Conservation (phyloP, 2,113 vertebrate genomes). For the Condylura cristata region DNA sequence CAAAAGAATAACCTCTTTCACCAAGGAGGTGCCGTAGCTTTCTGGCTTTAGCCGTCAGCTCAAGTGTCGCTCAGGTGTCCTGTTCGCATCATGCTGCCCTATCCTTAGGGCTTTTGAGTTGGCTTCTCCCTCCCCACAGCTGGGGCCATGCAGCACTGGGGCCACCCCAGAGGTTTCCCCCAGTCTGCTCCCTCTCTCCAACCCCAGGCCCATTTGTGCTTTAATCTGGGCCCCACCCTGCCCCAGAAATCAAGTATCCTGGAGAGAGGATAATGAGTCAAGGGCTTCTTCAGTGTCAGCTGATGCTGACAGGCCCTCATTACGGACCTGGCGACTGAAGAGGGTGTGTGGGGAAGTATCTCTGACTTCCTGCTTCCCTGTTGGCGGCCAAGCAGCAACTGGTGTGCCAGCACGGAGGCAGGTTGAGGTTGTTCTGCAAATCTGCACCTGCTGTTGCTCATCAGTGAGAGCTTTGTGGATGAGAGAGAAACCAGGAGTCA, state of each 20-base stretch:
- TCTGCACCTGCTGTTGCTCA: not conserved
- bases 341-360: not conserved
- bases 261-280: not conserved
- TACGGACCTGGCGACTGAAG: rapidly evolving
- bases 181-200: too few relatives aligned
- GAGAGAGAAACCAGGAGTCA: not conserved
- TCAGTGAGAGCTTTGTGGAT: not conserved
- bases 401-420: rapidly evolving
- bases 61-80: too few relatives aligned
- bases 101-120: rapidly evolving
- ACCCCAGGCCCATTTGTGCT: rapidly evolving
- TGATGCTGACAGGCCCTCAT: rapidly evolving
- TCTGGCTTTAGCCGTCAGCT: too few relatives aligned
- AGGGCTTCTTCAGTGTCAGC: not conserved
- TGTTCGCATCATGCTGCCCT: rapidly evolving
- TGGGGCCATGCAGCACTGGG: rapidly evolving
- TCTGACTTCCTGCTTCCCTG: not conserved
- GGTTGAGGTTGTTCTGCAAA: not conserved
- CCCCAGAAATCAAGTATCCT: not conserved
- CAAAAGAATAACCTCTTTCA: not conserved
- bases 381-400: not conserved
- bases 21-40: rapidly evolving
- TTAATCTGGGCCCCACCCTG: rapidly evolving
- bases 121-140: not conserved
- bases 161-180: not conserved